A percentile compares a stretch with the other conserved stretches of the same genome.
Conservation (phyloP, 2,888 invertebrate species). For the Tiphia femorata region DNA sequence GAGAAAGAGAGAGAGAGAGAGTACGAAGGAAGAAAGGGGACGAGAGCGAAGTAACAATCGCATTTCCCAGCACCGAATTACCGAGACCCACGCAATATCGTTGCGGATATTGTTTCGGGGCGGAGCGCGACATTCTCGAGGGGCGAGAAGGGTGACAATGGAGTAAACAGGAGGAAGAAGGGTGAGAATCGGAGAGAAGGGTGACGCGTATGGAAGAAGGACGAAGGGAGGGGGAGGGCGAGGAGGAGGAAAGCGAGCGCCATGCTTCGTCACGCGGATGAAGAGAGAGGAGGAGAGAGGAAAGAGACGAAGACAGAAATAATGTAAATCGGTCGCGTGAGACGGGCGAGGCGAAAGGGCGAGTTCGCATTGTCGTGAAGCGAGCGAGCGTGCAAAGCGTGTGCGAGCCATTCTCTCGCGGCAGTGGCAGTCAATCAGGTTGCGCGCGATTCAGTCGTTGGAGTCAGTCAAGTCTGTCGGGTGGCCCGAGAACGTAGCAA, state of each 20-base stretch:
- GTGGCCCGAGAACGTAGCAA: no score
- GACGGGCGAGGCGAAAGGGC: slow-evolving; percentile 15
- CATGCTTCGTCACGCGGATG: neutral
- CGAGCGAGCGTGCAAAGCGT: no score
- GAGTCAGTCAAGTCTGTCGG: slow-evolving; percentile 31
- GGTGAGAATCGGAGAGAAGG: neutral
- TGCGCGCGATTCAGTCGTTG: slow-evolving; percentile 33
- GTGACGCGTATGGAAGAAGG: neutral
- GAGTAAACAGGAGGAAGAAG: slow-evolving; percentile 35
- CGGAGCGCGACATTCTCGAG: slow-evolving; percentile 30
- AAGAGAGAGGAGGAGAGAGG: slow-evolving; percentile 1
- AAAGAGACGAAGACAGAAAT: slow-evolving; percentile 10
- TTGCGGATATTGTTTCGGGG: slow-evolving; percentile 67
- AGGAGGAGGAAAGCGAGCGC: neutral
- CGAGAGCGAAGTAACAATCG: slow-evolving; percentile 60
- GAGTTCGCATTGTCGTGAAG: slow-evolving; percentile 38
- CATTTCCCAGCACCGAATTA: slow-evolving; percentile 64
- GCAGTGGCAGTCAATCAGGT: slow-evolving; percentile 44
- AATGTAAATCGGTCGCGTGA: no score
- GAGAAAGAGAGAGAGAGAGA: neutral
- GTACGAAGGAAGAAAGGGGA: neutral
- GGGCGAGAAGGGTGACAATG: slow-evolving; percentile 41
- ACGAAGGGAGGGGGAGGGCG: neutral
- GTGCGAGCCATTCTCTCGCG: slow-evolving; percentile 36
- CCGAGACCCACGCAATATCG: slow-evolving; percentile 64